A percentile compares a stretch with the other conserved stretches of the same genome.
Evolutionary conservation across 2,113 vertebrate genomes (phyloP).

Genomic region (Pagrus major): DNA sequence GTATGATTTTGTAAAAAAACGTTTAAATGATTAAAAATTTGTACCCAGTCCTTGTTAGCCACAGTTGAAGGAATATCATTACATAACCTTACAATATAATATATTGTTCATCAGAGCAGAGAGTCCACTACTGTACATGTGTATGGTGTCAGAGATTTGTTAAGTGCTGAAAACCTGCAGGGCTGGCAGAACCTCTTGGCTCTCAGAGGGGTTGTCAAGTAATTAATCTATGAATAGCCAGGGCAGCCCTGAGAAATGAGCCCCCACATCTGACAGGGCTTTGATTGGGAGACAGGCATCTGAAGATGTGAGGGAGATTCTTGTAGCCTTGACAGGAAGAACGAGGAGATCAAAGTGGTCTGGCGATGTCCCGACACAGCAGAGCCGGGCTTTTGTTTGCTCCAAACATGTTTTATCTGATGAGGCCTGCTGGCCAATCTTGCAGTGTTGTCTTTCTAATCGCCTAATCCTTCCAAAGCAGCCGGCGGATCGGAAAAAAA

Average conservation of each 20-base stretch:
- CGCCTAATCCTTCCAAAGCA: slow-evolving; percentile 63
- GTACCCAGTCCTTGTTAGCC: neutral
- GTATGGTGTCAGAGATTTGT: slow-evolving; percentile 37
- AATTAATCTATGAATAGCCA: slow-evolving; percentile 69
- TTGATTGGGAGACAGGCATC: slow-evolving; percentile 61
- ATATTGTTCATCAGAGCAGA: slow-evolving; percentile 30
- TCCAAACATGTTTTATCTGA: slow-evolving; percentile 73
- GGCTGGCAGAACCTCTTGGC: slow-evolving; percentile 58
- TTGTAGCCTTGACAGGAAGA: slow-evolving; percentile 50
- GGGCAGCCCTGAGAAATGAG: slow-evolving; percentile 49
- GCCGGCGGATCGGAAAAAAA: slow-evolving; percentile 20
- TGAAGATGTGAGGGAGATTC: slow-evolving; percentile 66
- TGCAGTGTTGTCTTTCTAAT: slow-evolving; percentile 59
- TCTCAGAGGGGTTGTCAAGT: slow-evolving; percentile 61
- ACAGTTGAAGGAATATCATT: neutral
- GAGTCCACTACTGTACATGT: slow-evolving; percentile 25
- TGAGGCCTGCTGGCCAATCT: slow-evolving; percentile 57
- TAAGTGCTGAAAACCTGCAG: slow-evolving; percentile 51
- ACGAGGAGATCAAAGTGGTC: slow-evolving; percentile 68
- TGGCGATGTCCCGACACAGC: slow-evolving; percentile 52
- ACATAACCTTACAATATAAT: neutral
- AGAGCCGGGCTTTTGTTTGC: slow-evolving; percentile 65
- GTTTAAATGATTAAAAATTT: neutral
- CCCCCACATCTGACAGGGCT: slow-evolving; percentile 62
- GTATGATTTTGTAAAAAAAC: neutral